Evolutionary conservation across 2,888 invertebrate genomes (phyloP), one percentile per base, ranked within the genome.

Genomic region (Dryadula phaetusa): DNA sequence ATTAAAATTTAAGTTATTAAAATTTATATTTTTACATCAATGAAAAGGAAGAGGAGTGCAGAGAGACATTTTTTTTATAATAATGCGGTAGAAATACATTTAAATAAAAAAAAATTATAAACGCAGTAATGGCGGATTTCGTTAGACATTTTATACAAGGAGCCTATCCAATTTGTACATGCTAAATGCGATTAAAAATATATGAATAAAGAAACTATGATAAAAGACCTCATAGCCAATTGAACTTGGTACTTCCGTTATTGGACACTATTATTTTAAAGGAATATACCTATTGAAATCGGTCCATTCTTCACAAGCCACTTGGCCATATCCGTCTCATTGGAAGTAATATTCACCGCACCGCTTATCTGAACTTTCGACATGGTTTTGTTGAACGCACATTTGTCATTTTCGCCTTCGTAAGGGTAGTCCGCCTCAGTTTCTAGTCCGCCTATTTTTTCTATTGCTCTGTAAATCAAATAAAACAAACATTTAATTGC

Each of bases 361-460:
- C 97, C 96, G 10, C 93, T 93, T 46, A 98, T 94, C 76, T 94
- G 93, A 0, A 96, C 97, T 73, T 87, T 93, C 0, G 93, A 88
- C 75, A 95, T 79, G 0, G 91, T 89, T 77, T 90, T 93, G 79
- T 96, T 94, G 82, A 97, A 97, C 53, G 93, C 87, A 74, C 99
- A 99, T 75, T 95, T 95, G 75, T 97, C 96, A 79, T 96, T 95
- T 62, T 93, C 93, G 0, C 95, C 99, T 67, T 97, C 96, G 84
- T 99, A 99, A 0, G 98, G 98, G 88, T 99, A 99, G 77, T 97
- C 97, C 0, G 81, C 83, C 86, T 99, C 99, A 0, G 94, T 90
- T 87, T 99, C 99, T 67, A 99, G 84, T 0, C 99, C 99, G 14
- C 98, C 98, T 62, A 98, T 86, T 76, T 95, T 91, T 84, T 98